Base-by-base conservation (phyloP, 2,888 invertebrate species). In the Anodontia alba region DNA sequence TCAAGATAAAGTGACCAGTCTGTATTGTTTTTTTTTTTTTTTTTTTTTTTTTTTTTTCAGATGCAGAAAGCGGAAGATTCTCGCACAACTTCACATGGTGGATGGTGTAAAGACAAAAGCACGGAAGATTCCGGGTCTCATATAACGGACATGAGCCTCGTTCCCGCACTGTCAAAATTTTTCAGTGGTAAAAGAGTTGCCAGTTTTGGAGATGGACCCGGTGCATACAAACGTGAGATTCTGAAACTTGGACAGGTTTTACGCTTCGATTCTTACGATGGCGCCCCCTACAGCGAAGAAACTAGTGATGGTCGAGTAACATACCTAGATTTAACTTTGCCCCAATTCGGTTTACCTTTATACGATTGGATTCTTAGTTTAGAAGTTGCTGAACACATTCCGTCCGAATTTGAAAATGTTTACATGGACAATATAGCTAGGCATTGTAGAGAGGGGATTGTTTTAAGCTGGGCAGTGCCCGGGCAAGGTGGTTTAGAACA, bases 351-450 rank as follows among this genome's bases (percentile, higher is more conserved):
- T 3, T 26, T 84, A 15, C 79, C 79, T 26, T 17, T 73, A 1
- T 84, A 68, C 46, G 81, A 84, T 62, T 84, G 81, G 81, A 46
- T 84, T 23, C 43, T 84, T 3, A 79, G 81, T 57, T 54, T 84
- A 17, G 84, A 84, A 70, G 67, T 79, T 15, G 79, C 79, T 0
- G 79, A 79, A 29, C 79, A 79, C 51, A 71, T 79, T 46, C 79
- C 79, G 23, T 20, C n/a, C 23, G 7, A 75, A n/a, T 79, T 69
- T 31, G 79, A 79, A 49, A 31, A 15, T 10, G 29, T 79, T 17
- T 79, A 62, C 43, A 42, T 79, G 49, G 75, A 79, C 43, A 79
- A 79, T 36, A 67, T 79, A 17, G 51, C 36, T 17, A 54, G 79
- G 17, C 79, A 79, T 46, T 74, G 74, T 3, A 31, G 57, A 49